Percentiles rank a stretch among this genome's conserved stretches.
Conservation (phyloP, 2,888 invertebrate genomes). For the Suillia variegata region DNA sequence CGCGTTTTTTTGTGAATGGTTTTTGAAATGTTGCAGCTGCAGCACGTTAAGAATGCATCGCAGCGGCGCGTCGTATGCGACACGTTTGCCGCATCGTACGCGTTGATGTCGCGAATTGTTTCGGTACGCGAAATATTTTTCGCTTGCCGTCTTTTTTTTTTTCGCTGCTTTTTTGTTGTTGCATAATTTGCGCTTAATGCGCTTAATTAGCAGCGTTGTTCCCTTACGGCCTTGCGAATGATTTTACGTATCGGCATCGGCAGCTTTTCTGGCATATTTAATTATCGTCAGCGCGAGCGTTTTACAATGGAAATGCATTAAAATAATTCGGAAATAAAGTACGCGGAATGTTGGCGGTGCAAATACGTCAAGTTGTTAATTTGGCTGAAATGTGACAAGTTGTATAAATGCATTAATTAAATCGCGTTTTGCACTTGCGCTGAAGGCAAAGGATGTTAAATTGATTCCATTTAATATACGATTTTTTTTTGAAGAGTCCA, state of each 20-base stretch:
- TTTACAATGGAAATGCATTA: slow-evolving; percentile 22
- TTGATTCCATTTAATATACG: too few relatives aligned
- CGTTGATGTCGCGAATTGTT: slow-evolving; percentile 15
- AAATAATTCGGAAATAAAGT: not conserved
- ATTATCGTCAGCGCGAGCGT: slow-evolving; percentile 11
- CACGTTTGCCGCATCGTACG: slow-evolving; percentile 13
- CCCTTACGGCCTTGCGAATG: slow-evolving; percentile 11
- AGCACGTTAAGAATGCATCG: slow-evolving; percentile 12
- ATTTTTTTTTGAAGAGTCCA: too few relatives aligned
- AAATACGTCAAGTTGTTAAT: too few relatives aligned
- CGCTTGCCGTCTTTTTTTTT: not conserved
- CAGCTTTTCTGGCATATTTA: slow-evolving; percentile 5
- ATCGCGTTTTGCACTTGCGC: too few relatives aligned
- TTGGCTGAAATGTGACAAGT: too few relatives aligned
- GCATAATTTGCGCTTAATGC: slow-evolving; percentile 12
- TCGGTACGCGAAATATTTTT: slow-evolving; percentile 21
- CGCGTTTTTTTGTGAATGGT: too few relatives aligned
- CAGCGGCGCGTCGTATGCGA: not conserved
- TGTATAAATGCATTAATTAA: too few relatives aligned
- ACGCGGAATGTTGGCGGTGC: too few relatives aligned
- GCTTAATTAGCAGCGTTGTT: not conserved
- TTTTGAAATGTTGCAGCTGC: slow-evolving; percentile 20
- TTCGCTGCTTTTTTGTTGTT: not conserved
- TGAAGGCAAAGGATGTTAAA: too few relatives aligned
- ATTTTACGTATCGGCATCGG: too few relatives aligned